phyloP scores from a whole-genome alignment of 2,888 invertebrate species.

The Oxycera nigricornis region DNA sequence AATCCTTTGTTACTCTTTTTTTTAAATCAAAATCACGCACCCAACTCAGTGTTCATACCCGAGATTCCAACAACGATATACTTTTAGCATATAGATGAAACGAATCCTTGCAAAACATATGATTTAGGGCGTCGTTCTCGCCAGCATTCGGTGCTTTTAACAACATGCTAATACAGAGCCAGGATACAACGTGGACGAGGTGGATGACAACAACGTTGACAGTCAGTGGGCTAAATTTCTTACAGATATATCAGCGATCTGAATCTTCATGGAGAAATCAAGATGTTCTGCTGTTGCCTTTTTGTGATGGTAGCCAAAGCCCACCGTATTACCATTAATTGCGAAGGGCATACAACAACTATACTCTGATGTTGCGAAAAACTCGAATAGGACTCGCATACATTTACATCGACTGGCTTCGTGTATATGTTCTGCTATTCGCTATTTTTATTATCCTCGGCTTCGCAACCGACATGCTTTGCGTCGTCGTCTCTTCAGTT shows the following conservation, averaged over 20 bases:
- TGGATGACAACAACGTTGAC: background rate
- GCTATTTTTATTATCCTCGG: constrained; percentile 3
- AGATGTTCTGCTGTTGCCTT: too few species aligned
- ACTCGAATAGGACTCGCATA: background rate
- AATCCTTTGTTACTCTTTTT: background rate
- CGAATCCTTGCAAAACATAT: constrained; percentile 13
- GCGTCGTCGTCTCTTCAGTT: background rate
- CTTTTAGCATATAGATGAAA: constrained; percentile 1
- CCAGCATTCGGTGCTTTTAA: background rate
- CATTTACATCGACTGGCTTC: background rate
- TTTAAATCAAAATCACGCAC: constrained; percentile 17
- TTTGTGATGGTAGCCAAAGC: too few species aligned
- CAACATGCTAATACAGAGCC: background rate
- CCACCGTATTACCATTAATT: too few species aligned
- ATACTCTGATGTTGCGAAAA: background rate
- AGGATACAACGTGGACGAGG: background rate
- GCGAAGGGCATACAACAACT: background rate
- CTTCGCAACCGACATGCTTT: background rate
- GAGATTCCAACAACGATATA: background rate
- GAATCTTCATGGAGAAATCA: too few species aligned
- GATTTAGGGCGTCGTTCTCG: constrained; percentile 18
- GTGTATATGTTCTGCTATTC: constrained; percentile 2
- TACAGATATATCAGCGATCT: too few species aligned
- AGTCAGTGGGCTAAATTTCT: background rate
- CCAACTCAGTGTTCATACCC: background rate